Base-by-base conservation (phyloP, 2,797 vertebrate species). In the Chloroceryle amazona region DNA sequence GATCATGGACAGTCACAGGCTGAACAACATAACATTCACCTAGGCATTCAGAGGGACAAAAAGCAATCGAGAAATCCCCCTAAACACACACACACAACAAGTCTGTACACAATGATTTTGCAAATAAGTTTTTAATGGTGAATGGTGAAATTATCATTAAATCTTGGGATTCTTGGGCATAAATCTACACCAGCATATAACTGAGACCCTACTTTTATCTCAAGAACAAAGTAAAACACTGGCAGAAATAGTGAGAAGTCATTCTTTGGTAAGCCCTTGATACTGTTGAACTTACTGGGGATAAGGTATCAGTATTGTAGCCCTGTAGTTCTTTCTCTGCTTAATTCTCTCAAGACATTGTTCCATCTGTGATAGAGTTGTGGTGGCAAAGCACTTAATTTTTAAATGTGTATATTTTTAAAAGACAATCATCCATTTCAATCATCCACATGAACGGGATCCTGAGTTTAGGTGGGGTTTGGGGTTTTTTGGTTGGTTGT, bases 261-360 rank as follows among this genome's bases (percentile, higher is more conserved):
- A 44, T 66, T 81, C 71, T 54, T 66, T 20, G 23, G 12, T 47
- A 39, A 54, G 51, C 13, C 20, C 33, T 89, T 42, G 60, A 66
- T 49, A 31, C 11, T 3, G 1, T 61, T 72, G 5, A 2, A 31
- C 6, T 28, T 57, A 26, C 0, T 31, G n/a, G 28, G 33, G 29
- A 44, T 22, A 13, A 52, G 39, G 29, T 33, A 58, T 22, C 42
- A 75, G 14, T 44, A 33, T 22, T 10, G 7, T 13, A 54, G 35
- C 33, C 16, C 60, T 22, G 39, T 10, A 55, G 49, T 6, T 60
- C 49, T 55, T 49, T 37, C 51, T 65, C 46, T 33, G 41, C 33
- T 47, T 65, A 80, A 2, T 31, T 63, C 33, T 60, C 22, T 33
- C 22, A 35, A 39, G 49, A 63, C 21, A 26, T 13, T 28, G 29